Base-by-base conservation (phyloP, 1,140 invertebrate species). In the Danaus plexippus region DNA sequence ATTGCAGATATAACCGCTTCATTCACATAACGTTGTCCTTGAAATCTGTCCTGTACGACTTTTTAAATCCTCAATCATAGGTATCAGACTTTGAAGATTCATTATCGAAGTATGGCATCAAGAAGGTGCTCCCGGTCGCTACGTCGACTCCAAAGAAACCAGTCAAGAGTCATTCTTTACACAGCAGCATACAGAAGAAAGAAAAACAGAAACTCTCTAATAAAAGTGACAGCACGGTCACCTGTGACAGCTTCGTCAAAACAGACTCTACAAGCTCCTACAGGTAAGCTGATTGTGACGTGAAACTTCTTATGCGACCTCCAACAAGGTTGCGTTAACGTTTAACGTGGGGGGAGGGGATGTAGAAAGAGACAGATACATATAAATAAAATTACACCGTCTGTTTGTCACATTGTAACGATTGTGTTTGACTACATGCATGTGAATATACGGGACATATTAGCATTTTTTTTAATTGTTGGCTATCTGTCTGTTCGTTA, bases 41-140 rank as follows among this genome's bases (percentile, higher is more conserved):
- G n/a, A n/a, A n/a, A n/a, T n/a, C n/a, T n/a, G n/a, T n/a, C n/a
- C n/a, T n/a, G n/a, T n/a, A n/a, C n/a, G n/a, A n/a, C n/a, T 32
- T 32, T 32, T 32, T 32, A 3, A 15, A 15, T 22, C 18, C 22
- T 2, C 7, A 32, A 32, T 32, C 5, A 32, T 54, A 84, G 80
- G 75, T 84, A 6, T 81, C 80, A 47, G 78, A 84, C 52, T 81
- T 81, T 49, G 80, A 84, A 64, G 80, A 83, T 47, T 66, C 64
- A 1, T 73, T 64, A 54, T 72, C 73, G 0, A 85, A 82, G 50
- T 77, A 78, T 42, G 77, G 76, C 0, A 54, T 71, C 7, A 63
- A 61, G 10, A 71, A 73, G 18, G 57, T 74, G 15, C 46, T 52
- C 0, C 61, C 70, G 0, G 22, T 77, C 1, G 76, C 73, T 0